Base-by-base conservation (phyloP, 1,140 invertebrate genomes). In the Drosophila kanapiae region DNA sequence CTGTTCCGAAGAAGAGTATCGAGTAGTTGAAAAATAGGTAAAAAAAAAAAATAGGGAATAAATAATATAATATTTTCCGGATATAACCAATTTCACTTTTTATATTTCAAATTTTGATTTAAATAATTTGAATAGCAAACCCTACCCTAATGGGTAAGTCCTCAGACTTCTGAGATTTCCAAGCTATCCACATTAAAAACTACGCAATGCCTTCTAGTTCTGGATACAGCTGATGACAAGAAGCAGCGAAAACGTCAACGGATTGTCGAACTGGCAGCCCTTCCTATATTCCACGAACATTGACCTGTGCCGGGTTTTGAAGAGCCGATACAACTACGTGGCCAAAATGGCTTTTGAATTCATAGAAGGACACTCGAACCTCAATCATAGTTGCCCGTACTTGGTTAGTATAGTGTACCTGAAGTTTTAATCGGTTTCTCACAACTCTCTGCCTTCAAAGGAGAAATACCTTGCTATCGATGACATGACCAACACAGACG, bases 341-440 rank as follows among this genome's bases (percentile, higher is more conserved):
- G 61, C 65, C 18, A 82, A 60, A 53, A 29, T 81, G 57, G 1
- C 58, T 6, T 13, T 72, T 29, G 47, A 35, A 2, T 23, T 77
- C n/a, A 11, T 72, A 1, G 48, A 56, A 0, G 65, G 61, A 1
- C 42, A 77, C 10, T 63, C 79, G 1, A 81, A 74, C 14, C 18
- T 78, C 11, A 82, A 82, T 59, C 80, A 82, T 29, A 68, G 31
- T 23, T 82, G 79, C 27, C 79, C 79, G 13, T 82, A 63, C 48
- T 10, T 42, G 27, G 80, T 82, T 37, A 58, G 80, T 47, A 18
- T 0, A 27, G 6, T 8, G 6, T 27, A n/a, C 8, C 16, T 13
- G 11, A 3, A 6, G 9, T 14, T 23, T 33, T n/a, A 2, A 6
- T 3, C 3, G 1, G 6, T 23, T 31, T 23, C 6, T 13, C 0